phyloP scores from a whole-genome alignment of 1,140 invertebrate species.

The Panagrolaimus sp. region DNA sequence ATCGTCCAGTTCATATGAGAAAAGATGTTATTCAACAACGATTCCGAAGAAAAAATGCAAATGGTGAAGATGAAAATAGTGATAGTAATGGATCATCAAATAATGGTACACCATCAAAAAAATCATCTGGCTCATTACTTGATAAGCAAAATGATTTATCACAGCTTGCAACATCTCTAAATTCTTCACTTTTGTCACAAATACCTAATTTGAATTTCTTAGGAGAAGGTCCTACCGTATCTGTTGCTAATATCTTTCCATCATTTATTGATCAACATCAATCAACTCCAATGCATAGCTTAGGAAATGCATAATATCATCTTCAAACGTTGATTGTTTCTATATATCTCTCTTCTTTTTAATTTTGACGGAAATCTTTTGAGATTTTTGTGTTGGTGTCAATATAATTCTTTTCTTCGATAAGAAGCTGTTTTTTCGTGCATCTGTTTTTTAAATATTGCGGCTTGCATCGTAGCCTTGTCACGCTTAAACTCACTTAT shows the following conservation, averaged over 20 bases:
- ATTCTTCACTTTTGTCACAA: neutral
- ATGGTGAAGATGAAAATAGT: conserved; percentile 15
- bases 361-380: neutral
- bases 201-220: neutral
- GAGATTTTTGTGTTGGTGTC: too few relatives aligned
- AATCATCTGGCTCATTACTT: neutral
- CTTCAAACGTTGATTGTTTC: neutral
- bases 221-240: neutral
- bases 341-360: too few relatives aligned
- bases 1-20: conserved; percentile 54
- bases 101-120: neutral
- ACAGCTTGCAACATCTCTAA: conserved; percentile 1
- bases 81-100: neutral
- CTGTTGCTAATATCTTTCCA: neutral
- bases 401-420: too few relatives aligned
- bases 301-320: neutral
- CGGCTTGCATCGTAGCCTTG: too few relatives aligned
- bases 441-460: too few relatives aligned
- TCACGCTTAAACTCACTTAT: too few relatives aligned
- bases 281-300: neutral
- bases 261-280: conserved; percentile 2
- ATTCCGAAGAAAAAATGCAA: conserved; percentile 46
- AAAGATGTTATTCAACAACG: conserved; percentile 55
- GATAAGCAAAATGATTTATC: neutral
- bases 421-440: too few relatives aligned